These are phyloP conservation scores for Cynocephalus volans DNA, from an alignment of 2,113 vertebrate species.

Conservation along the genomic window DNA sequence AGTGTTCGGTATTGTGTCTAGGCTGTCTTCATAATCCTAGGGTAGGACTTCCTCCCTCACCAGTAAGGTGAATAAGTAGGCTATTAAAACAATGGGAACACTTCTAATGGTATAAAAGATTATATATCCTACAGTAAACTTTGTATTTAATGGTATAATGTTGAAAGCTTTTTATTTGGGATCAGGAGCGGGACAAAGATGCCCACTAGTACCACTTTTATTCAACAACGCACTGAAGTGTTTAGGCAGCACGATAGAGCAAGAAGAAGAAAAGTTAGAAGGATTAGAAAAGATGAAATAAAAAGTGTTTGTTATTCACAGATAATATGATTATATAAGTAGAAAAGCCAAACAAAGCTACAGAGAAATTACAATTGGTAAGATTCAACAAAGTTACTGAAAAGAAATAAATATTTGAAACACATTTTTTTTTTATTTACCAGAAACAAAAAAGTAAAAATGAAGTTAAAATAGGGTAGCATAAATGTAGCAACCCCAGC, in stretches of 20 bases:
- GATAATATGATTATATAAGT: neutral
- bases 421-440: neutral
- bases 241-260: neutral
- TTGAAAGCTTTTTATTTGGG: neutral
- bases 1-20: neutral
- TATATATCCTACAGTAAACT: neutral
- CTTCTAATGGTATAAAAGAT: neutral
- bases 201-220: neutral
- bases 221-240: neutral
- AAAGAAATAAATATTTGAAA: neutral
- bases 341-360: conserved; percentile 7
- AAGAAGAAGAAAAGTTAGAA: neutral
- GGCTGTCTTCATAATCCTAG: neutral
- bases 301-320: neutral
- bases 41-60: neutral
- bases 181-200: neutral
- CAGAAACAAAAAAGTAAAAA: neutral
- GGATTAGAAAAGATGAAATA: neutral
- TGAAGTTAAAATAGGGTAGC: neutral
- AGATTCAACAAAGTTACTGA: neutral
- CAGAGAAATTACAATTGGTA: neutral
- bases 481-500: too few species aligned
- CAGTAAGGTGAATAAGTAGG: too few species aligned
- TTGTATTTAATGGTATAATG: neutral
- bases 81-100: neutral